Conservation (phyloP, 1,140 invertebrate species). For the Andrena cerasifolii region DNA sequence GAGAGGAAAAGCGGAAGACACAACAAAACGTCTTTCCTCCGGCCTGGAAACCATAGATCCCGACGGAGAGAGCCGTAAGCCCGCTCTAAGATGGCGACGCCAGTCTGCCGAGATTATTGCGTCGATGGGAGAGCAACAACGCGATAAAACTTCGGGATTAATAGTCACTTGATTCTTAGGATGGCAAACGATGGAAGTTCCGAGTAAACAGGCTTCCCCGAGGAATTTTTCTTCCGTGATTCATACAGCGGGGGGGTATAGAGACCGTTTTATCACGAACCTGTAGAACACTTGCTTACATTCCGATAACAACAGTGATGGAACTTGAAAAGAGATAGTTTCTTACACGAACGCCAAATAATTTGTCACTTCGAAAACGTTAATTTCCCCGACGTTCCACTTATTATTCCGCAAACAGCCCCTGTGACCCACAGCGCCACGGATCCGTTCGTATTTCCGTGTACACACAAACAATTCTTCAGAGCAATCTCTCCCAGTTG, state of each 20-base stretch:
- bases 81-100: slow-evolving; percentile 20
- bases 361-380: too few species aligned
- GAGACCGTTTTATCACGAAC: neutral
- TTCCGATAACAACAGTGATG: too few species aligned
- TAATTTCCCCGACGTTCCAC: too few species aligned
- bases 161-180: slow-evolving; percentile 19
- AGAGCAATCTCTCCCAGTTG: too few species aligned
- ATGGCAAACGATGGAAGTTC: neutral
- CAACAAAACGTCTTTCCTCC: neutral
- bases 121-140: slow-evolving; percentile 23
- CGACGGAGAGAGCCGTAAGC: neutral
- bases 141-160: slow-evolving; percentile 38
- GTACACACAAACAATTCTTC: too few species aligned
- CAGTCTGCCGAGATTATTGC: slow-evolving; percentile 13
- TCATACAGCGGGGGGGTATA: neutral
- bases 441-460: too few species aligned
- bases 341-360: too few species aligned
- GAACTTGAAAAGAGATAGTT: too few species aligned
- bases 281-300: too few species aligned
- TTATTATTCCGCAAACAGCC: too few species aligned
- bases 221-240: neutral
- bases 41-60: slow-evolving; percentile 21
- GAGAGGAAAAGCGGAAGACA: neutral
- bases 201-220: neutral
- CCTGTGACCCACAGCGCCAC: too few species aligned